Evolutionary conservation across 2,888 invertebrate genomes (phyloP), one percentile per base, ranked within the genome.

Genomic region (Salticus scenicus): DNA sequence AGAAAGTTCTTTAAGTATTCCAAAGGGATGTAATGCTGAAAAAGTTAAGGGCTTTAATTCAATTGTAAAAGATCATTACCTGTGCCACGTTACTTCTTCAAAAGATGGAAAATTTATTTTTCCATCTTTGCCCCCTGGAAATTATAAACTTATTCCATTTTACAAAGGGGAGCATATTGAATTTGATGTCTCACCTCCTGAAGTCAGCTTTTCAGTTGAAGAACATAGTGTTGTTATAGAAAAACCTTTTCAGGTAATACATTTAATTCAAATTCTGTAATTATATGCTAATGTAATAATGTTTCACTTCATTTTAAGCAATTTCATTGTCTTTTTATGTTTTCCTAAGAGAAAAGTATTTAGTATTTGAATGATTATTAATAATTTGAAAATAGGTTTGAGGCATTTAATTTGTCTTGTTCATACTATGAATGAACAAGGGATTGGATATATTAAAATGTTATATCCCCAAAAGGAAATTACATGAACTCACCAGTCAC

Each of bases 71-170:
- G 0, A 71, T 8, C 76, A 74, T 1, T 89, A 88, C 0, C 92
- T 96, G 75, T 98, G 98, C 90, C 94, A 95, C 90, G 94, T 94
- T 0, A 92, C 92, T 12, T 95, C 96, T 0, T 94, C 95, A 88
- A 92, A 24, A 37, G 88, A 88, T 76, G 89, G 89, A 14, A 85
- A 72, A 24, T 98, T 96, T 91, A 92, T 92, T 28, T 96, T 98
- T 90, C 92, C 93, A 73, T 95, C 97, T 87, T 94, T 98, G 41
- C 92, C 96, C 73, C 97, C 98, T 0, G 98, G 98, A 57, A 94
- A 94, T 87, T 98, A 97, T 90, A 94, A 95, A 91, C 92, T 97
- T 12, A 91, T 94, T 47, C 96, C 96, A 0, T 93, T 94, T 89
- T 94, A 95, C 91, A 91, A 94, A 90, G 92, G 93, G 90, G 92